A percentile compares a stretch with the other conserved stretches of the same genome.
These are phyloP conservation scores for Mycalesis mineus DNA, from an alignment of 2,888 invertebrate species.

Conservation along the genomic window DNA sequence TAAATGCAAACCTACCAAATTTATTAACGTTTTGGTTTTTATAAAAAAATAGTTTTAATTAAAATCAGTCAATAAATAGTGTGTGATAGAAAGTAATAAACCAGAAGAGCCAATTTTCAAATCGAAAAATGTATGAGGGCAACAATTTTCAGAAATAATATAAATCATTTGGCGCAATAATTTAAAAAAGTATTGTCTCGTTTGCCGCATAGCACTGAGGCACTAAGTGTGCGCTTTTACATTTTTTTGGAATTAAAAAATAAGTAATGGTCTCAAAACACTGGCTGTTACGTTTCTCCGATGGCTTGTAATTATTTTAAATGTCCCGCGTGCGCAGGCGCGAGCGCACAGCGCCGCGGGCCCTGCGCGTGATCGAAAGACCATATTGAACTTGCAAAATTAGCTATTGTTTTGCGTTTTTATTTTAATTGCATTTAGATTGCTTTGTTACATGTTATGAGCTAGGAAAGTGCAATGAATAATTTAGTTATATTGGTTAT, in stretches of 20 bases:
- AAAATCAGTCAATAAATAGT: too few species aligned
- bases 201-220: slow-evolving; percentile 57
- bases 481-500: not conserved
- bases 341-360: slow-evolving; percentile 47
- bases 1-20: too few species aligned
- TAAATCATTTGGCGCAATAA: slow-evolving; percentile 39
- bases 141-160: not conserved
- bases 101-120: not conserved
- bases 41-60: too few species aligned
- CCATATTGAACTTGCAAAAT: slow-evolving; percentile 63
- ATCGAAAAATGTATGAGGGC: not conserved
- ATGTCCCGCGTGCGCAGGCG: slow-evolving; percentile 66
- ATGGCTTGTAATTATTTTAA: slow-evolving; percentile 80
- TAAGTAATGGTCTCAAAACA: slow-evolving; percentile 78
- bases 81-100: not conserved
- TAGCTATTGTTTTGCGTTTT: slow-evolving; percentile 26
- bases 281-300: slow-evolving; percentile 73
- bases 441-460: slow-evolving; percentile 3
- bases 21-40: too few species aligned
- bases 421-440: slow-evolving; percentile 29
- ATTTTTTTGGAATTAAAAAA: slow-evolving; percentile 69
- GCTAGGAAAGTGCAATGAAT: not conserved
- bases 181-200: slow-evolving; percentile 40
- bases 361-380: slow-evolving; percentile 61
- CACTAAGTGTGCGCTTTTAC: slow-evolving; percentile 67